A percentile compares a stretch with the other conserved stretches of the same genome.
Conservation (phyloP, 2,797 vertebrate genomes). For the Otolemur crassicaudatus region DNA sequence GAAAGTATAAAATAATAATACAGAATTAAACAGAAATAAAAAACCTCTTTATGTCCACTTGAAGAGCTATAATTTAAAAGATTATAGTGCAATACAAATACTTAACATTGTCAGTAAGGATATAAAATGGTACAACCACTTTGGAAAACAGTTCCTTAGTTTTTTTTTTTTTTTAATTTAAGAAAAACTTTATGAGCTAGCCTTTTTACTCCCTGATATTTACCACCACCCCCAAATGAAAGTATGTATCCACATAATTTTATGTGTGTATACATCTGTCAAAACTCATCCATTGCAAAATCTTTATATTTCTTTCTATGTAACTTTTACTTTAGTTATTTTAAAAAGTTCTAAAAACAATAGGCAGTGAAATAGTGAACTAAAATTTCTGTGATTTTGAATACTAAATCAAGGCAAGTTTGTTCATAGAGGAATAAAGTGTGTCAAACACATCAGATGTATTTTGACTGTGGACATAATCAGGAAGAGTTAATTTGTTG, state of each 20-base stretch:
- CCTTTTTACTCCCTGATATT: not conserved
- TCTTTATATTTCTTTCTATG: not conserved
- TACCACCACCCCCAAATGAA: not conserved
- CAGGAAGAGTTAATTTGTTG: not conserved
- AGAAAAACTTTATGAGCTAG: not conserved
- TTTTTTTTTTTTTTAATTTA: not conserved
- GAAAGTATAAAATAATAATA: slow-evolving; percentile 3
- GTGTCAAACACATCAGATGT: not conserved
- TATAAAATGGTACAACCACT: not conserved
- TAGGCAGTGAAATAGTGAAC: not conserved
- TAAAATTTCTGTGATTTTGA: slow-evolving; percentile 40
- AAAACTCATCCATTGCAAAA: not conserved
- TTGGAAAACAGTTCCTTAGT: not conserved
- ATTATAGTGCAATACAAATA: not conserved
- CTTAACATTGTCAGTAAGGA: not conserved
- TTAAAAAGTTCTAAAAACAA: not conserved
- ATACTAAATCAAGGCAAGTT: not conserved
- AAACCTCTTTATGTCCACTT: not conserved
- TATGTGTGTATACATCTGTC: not conserved
- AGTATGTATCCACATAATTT: not conserved
- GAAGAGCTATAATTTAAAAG: not conserved
- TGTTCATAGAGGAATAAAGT: not conserved
- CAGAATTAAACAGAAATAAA: not conserved
- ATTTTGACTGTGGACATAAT: slow-evolving; percentile 31
- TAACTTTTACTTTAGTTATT: not conserved